A percentile compares a stretch with the other conserved stretches of the same genome.
These are phyloP conservation scores for Pluvialis apricaria DNA, from an alignment of 2,113 vertebrate species.

Conservation along the genomic window DNA sequence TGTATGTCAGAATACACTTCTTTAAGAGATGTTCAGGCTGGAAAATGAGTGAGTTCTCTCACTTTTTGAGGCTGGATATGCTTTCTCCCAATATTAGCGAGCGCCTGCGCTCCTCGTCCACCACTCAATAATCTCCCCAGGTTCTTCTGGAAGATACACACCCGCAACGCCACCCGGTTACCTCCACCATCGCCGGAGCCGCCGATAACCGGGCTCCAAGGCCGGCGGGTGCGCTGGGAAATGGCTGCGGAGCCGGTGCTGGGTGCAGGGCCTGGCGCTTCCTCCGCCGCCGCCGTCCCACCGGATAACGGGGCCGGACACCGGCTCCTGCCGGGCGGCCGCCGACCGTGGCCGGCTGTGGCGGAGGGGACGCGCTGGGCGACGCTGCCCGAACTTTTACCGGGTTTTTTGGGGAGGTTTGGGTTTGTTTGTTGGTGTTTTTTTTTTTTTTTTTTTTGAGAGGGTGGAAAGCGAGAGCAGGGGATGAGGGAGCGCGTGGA, in stretches of 20 bases:
- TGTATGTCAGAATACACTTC: fast-evolving
- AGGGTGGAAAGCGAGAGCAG: neutral
- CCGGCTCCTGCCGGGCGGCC: too few relatives aligned
- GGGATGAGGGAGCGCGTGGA: neutral
- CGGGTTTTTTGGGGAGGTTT: too few relatives aligned
- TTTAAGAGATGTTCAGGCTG: neutral
- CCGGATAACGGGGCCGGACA: neutral
- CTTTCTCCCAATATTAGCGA: neutral
- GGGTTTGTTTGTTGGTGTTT: too few relatives aligned
- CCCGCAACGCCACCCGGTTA: fast-evolving
- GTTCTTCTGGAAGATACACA: too few relatives aligned
- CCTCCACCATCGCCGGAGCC: neutral
- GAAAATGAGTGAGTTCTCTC: fast-evolving
- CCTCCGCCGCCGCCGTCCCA: neutral
- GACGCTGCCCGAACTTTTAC: neutral
- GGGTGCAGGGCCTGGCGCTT: neutral
- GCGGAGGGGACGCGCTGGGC: neutral
- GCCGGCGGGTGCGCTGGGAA: neutral
- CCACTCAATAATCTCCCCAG: fast-evolving
- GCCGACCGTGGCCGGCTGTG: neutral
- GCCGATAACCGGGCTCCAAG: too few relatives aligned
- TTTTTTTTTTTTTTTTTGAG: too few relatives aligned
- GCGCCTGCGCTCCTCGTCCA: neutral
- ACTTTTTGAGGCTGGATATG: neutral
- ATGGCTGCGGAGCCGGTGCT: neutral